phyloP scores from a whole-genome alignment of 2,113 vertebrate genomes.

The Protobothrops mucrosquamatus region DNA sequence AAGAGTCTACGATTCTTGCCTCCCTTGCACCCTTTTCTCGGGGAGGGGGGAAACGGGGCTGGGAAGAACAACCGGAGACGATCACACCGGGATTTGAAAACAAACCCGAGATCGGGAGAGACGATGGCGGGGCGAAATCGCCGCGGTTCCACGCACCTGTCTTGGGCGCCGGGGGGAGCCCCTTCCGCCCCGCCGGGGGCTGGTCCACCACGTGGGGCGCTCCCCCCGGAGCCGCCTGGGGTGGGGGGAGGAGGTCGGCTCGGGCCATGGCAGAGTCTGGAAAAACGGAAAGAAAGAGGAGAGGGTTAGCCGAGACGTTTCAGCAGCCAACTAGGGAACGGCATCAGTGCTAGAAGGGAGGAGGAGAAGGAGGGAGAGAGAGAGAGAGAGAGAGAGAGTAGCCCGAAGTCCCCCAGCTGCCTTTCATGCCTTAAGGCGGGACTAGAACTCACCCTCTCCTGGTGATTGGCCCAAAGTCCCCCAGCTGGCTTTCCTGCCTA shows the following conservation, averaged over 20 bases:
- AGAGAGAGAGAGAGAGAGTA: too few species aligned
- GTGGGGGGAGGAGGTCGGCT: background rate
- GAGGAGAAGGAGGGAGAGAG: too few species aligned
- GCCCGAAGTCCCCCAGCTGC: too few species aligned
- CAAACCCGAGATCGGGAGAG: background rate
- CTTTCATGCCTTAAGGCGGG: too few species aligned
- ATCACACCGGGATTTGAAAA: background rate
- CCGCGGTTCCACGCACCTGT: background rate
- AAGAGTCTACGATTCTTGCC: background rate
- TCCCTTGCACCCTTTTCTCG: background rate
- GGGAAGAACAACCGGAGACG: background rate
- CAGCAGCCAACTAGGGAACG: too few species aligned
- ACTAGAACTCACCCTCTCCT: too few species aligned
- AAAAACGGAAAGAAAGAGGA: background rate
- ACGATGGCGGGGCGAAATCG: background rate
- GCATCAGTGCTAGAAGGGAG: too few species aligned
- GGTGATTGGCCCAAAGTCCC: too few species aligned
- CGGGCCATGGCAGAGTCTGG: conserved; percentile 14
- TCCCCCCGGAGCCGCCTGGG: background rate
- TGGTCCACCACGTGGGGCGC: background rate
- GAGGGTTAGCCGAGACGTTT: background rate
- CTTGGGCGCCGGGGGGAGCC: background rate
- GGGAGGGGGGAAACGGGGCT: too few species aligned
- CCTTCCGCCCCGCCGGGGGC: background rate
- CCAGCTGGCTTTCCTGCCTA: too few species aligned